These are phyloP conservation scores for Eleginops maclovinus DNA, from an alignment of 2,113 vertebrate genomes.

Conservation along the genomic window DNA sequence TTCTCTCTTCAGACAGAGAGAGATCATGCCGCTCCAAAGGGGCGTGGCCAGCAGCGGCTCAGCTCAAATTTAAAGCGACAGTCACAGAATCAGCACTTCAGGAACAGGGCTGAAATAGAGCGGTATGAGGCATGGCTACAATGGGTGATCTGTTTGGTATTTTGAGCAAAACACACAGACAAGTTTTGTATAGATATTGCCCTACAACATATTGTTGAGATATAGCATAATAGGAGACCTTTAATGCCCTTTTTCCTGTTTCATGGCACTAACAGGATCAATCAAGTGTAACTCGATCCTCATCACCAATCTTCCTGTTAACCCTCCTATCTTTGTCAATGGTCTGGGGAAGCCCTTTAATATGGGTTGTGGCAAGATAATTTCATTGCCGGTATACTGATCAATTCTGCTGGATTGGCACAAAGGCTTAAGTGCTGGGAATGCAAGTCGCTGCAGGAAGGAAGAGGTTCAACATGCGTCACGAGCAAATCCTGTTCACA, in stretches of 20 bases:
- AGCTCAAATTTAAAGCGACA: too few relatives aligned
- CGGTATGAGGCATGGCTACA: too few relatives aligned
- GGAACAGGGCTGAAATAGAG: too few relatives aligned
- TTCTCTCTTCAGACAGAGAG: too few relatives aligned
- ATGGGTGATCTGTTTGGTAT: too few relatives aligned
- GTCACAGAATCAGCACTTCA: too few relatives aligned
- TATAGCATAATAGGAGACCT: too few relatives aligned
- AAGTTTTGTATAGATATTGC: too few relatives aligned
- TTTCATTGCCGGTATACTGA: slow-evolving; percentile 43
- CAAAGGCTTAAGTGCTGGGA: slow-evolving; percentile 37
- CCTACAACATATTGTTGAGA: too few relatives aligned
- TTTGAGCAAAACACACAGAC: too few relatives aligned
- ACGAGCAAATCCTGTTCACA: background rate
- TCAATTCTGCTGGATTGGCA: slow-evolving; percentile 31
- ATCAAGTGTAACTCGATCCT: slow-evolving; percentile 61
- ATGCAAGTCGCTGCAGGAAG: slow-evolving; percentile 17
- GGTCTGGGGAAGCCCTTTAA: slow-evolving; percentile 48
- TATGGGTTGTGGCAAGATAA: slow-evolving; percentile 50
- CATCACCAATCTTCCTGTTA: slow-evolving; percentile 30
- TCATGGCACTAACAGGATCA: slow-evolving; percentile 59
- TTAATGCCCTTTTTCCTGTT: slow-evolving; percentile 56
- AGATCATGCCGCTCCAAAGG: too few relatives aligned
- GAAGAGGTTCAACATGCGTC: background rate
- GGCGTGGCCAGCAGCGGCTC: too few relatives aligned
- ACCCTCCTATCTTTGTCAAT: slow-evolving; percentile 35